phyloP scores from a whole-genome alignment of 2,797 vertebrate species.

The Coracias cyanogaster region DNA sequence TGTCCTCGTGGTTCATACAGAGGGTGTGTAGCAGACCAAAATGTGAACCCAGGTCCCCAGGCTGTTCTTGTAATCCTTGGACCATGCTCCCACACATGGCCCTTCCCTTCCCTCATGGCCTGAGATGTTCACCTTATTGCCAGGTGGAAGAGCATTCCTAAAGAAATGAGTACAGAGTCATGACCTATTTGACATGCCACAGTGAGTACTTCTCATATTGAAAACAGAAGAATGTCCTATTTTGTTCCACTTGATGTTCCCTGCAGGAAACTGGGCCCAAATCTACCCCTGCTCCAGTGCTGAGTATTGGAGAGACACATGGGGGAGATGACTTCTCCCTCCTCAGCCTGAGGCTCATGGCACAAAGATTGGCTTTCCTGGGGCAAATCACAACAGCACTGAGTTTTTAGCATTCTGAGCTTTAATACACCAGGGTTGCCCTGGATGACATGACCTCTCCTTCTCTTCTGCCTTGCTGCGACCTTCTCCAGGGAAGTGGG shows the following conservation, averaged over 20 bases:
- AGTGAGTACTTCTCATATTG: neutral
- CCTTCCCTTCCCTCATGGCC: neutral
- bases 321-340: neutral
- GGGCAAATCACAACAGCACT: neutral
- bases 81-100: neutral
- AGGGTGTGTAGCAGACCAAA: neutral
- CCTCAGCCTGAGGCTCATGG: neutral
- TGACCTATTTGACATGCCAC: neutral
- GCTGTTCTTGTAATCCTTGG: neutral
- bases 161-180: neutral
- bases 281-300: neutral
- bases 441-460: neutral
- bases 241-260: neutral
- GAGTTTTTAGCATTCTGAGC: neutral
- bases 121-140: neutral
- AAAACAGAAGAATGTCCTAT: neutral
- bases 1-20: neutral
- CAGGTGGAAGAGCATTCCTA: neutral
- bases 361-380: neutral
- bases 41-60: neutral
- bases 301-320: neutral
- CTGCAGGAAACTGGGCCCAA: neutral
- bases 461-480: neutral
- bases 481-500: neutral
- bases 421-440: neutral